Conservation (phyloP, 2,888 invertebrate genomes). For the Meliscaeva auricollis region DNA sequence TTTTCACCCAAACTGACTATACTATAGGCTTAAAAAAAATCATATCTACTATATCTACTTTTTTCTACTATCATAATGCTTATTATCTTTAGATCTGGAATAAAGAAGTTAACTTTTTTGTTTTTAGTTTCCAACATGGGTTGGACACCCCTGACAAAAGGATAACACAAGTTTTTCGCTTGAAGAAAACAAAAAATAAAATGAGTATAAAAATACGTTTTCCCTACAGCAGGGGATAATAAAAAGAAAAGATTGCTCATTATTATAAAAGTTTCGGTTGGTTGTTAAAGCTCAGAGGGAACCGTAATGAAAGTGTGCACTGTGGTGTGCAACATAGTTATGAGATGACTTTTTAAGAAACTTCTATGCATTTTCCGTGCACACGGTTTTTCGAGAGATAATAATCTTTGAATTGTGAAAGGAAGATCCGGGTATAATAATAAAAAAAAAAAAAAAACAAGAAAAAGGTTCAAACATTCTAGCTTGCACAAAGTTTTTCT, state of each 20-base stretch:
- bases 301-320: constrained; percentile 55
- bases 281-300: constrained; percentile 26
- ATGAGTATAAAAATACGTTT: background rate
- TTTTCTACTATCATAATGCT: no score
- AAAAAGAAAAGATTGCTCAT: constrained; percentile 31
- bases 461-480: no score
- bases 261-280: constrained; percentile 63
- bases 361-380: constrained; percentile 16
- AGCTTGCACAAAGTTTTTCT: no score
- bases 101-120: no score
- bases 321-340: constrained; percentile 9
- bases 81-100: no score
- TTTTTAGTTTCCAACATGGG: background rate
- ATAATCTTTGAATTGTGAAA: constrained; percentile 6
- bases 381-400: background rate
- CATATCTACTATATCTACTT: no score
- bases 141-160: background rate
- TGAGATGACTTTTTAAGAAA: constrained; percentile 24
- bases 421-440: background rate
- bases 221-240: constrained; percentile 9
- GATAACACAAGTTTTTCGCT: background rate
- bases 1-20: no score
- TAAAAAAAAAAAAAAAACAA: no score
- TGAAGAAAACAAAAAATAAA: background rate
- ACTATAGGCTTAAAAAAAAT: no score